Evolutionary conservation across 2,797 vertebrate genomes (phyloP).

Genomic region (Peromyscus attwateri): DNA sequence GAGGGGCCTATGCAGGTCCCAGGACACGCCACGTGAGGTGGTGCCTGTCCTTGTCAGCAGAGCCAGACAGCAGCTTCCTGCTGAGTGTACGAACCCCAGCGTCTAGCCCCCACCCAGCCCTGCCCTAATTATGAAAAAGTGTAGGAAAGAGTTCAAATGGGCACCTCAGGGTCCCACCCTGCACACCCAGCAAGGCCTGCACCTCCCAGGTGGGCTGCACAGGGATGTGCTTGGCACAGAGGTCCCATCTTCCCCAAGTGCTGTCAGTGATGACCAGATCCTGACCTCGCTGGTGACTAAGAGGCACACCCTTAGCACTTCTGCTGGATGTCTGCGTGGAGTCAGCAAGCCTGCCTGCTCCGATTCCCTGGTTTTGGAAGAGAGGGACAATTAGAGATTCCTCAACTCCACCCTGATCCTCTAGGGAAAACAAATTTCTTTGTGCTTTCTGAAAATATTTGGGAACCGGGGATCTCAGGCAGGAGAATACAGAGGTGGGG

Average conservation of each 20-base stretch:
- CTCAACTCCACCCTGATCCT: slow-evolving; percentile 55
- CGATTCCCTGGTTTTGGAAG: slow-evolving; percentile 45
- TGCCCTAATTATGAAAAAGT: slow-evolving; percentile 37
- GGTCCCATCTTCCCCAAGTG: neutral
- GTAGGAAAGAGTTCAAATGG: slow-evolving; percentile 50
- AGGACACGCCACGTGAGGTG: neutral
- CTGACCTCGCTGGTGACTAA: slow-evolving; percentile 65
- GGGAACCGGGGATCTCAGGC: slow-evolving; percentile 64
- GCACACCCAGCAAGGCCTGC: neutral
- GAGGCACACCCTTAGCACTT: slow-evolving; percentile 22
- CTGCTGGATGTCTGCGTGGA: slow-evolving; percentile 27
- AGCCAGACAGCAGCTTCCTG: slow-evolving; percentile 48
- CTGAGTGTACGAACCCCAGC: neutral
- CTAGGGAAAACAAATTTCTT: slow-evolving; percentile 65
- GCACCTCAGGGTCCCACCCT: neutral
- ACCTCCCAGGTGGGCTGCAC: neutral
- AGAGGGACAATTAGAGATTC: slow-evolving; percentile 5
- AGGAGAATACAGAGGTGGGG: slow-evolving; percentile 64
- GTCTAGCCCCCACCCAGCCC: neutral
- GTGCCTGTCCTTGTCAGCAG: slow-evolving; percentile 38
- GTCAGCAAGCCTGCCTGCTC: slow-evolving; percentile 53
- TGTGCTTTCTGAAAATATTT: slow-evolving; percentile 80
- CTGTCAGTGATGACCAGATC: neutral
- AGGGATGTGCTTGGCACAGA: slow-evolving; percentile 67
- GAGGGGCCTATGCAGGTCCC: slow-evolving; percentile 26